Evolutionary conservation across 2,113 vertebrate genomes (phyloP).

Genomic region (Callocephalon fimbriatum): DNA sequence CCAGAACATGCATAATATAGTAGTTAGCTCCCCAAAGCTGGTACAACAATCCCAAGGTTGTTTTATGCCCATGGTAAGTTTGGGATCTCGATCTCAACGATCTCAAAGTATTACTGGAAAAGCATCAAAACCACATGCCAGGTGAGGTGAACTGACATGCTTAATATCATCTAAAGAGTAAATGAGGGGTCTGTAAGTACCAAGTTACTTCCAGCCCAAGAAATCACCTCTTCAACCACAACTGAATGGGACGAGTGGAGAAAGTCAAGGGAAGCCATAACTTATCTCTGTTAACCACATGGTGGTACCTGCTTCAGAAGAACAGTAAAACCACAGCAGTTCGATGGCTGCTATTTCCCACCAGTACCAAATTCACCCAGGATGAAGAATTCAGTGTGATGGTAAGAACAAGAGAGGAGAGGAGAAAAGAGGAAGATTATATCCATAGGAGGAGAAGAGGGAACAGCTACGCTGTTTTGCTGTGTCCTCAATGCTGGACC

Average conservation of each 20-base stretch:
- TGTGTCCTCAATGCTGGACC: rapidly evolving
- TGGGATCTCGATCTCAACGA: neutral
- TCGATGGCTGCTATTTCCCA: rapidly evolving
- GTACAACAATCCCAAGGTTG: neutral
- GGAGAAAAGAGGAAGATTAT: neutral
- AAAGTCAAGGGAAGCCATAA: neutral
- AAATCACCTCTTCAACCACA: neutral
- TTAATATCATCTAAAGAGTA: neutral
- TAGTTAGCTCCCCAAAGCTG: neutral
- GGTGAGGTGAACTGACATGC: neutral
- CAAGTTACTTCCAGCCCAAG: neutral
- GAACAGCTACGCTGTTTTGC: neutral
- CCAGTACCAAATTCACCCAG: neutral
- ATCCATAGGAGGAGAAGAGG: neutral
- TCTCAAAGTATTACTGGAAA: neutral
- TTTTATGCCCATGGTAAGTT: rapidly evolving
- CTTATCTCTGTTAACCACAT: neutral
- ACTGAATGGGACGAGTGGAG: neutral
- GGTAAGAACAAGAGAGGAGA: neutral
- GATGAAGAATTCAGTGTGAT: neutral
- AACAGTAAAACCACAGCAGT: neutral
- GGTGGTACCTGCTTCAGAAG: neutral
- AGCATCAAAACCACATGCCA: neutral
- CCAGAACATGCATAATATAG: neutral
- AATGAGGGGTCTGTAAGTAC: neutral